Conservation (phyloP, 2,113 vertebrate genomes). For the Oncorhynchus mykiss region DNA sequence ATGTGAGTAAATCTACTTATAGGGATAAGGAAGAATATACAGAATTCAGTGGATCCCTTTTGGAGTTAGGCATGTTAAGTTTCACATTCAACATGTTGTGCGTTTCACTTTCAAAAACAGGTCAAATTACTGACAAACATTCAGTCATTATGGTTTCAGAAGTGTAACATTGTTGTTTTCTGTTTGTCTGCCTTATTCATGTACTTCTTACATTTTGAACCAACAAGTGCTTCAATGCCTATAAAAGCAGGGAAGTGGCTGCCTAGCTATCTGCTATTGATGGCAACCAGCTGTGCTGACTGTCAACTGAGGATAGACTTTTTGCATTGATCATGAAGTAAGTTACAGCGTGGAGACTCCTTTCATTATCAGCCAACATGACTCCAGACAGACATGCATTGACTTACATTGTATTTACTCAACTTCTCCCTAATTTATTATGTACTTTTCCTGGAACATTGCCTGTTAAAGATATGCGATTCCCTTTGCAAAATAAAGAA, state of each 20-base stretch:
- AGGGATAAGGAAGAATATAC: no score
- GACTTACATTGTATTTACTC: no score
- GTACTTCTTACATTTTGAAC: background rate
- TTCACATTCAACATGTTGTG: no score
- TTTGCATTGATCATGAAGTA: background rate
- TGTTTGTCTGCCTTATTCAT: background rate
- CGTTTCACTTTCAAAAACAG: no score
- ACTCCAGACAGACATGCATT: background rate
- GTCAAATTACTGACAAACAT: no score
- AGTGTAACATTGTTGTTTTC: background rate
- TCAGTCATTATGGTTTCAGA: background rate
- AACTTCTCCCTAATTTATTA: background rate
- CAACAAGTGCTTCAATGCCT: background rate
- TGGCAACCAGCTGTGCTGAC: conserved; percentile 5
- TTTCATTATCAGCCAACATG: background rate
- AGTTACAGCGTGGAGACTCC: background rate
- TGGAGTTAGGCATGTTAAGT: no score
- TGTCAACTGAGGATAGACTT: background rate
- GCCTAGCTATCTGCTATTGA: background rate
- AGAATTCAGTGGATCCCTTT: no score
- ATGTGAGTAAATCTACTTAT: no score
- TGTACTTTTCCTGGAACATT: background rate
- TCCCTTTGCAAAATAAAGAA: background rate
- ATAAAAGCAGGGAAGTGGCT: background rate
- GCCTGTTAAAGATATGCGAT: background rate